Evolutionary conservation across 2,888 invertebrate genomes (phyloP), one percentile per base, ranked within the genome.

Genomic region (Hirtodrosophila duncani): DNA sequence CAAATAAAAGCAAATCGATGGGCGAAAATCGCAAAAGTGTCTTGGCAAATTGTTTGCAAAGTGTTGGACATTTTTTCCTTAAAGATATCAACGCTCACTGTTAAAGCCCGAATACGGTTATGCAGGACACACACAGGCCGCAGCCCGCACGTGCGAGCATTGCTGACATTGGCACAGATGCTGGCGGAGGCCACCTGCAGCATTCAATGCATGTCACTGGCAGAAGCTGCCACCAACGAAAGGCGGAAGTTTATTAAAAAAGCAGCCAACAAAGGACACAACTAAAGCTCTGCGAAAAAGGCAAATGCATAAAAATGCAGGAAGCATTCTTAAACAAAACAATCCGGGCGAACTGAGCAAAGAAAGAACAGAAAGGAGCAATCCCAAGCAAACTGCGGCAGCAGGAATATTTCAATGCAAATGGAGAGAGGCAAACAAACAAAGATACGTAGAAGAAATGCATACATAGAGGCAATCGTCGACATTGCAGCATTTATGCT

Each of bases 121-220:
- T 18, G 31, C 16, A 31, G 26, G 4, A 16, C 39, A 26, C 45
- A 46, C 49, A 49, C 56, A 60, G 52, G 43, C 53, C 57, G 48
- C 67, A 67, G 52, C 55, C 56, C 41, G 55, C 66, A 79, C 80
- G 80, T 60, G 30, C 61, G 36, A 48, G 30, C 57, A 45, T 57
- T 62, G 62, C 67, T 81, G 77, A 81, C 82, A 77, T 77, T 77
- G 77, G 80, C 77, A 77, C 81, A 77, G 72, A 68, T 80, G 66
- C 60, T 51, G 46, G 13, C 39, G 43, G 38, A 23, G 13, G 38
- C 39, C 29, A 36, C 42, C n/a, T 43, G 36, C 58, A 38, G 39
- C 56, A 68, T 56, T 48, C 38, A 52, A 56, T 53, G 44, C 72
- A 71, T 80, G 68, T 67, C 61, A 68, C 38, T 33, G 50, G 21